Evolutionary conservation across 2,888 invertebrate species (phyloP).

Genomic region (Helicoverpa assulta): DNA sequence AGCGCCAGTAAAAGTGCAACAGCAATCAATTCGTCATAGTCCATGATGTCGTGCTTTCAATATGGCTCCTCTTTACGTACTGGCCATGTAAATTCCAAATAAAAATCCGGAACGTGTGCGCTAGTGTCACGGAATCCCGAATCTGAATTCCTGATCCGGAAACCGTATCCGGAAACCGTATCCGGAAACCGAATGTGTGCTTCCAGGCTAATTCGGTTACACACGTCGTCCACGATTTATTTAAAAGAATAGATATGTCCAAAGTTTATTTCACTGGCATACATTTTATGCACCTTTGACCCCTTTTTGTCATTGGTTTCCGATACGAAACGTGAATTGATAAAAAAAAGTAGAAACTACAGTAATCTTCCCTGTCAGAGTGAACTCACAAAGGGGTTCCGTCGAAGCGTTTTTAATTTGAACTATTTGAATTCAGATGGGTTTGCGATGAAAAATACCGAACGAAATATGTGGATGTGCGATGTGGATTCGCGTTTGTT

Average conservation of each 20-base stretch:
- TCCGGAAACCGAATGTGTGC: too few relatives aligned
- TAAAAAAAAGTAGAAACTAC: not conserved
- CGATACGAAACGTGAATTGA: not conserved
- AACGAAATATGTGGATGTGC: too few relatives aligned
- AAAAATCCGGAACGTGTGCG: too few relatives aligned
- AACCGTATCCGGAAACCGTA: too few relatives aligned
- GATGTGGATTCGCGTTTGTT: not conserved
- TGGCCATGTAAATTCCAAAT: too few relatives aligned
- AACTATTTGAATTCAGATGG: not conserved
- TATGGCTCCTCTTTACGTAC: too few relatives aligned
- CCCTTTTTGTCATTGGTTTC: conserved; percentile 1
- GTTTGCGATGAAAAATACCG: conserved; percentile 2
- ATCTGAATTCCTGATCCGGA: too few relatives aligned
- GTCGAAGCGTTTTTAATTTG: conserved; percentile 20
- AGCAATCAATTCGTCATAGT: too few relatives aligned
- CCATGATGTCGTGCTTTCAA: too few relatives aligned
- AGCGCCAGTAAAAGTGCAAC: too few relatives aligned
- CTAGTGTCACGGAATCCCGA: too few relatives aligned
- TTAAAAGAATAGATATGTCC: not conserved
- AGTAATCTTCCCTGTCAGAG: conserved; percentile 12
- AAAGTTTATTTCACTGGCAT: not conserved
- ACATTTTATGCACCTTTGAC: conserved; percentile 7
- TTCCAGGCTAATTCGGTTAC: too few relatives aligned
- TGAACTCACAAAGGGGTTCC: not conserved
- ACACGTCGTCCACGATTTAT: not conserved